These are phyloP conservation scores for Drosophila demipolita DNA, from an alignment of 2,888 invertebrate genomes.

Conservation along the genomic window DNA sequence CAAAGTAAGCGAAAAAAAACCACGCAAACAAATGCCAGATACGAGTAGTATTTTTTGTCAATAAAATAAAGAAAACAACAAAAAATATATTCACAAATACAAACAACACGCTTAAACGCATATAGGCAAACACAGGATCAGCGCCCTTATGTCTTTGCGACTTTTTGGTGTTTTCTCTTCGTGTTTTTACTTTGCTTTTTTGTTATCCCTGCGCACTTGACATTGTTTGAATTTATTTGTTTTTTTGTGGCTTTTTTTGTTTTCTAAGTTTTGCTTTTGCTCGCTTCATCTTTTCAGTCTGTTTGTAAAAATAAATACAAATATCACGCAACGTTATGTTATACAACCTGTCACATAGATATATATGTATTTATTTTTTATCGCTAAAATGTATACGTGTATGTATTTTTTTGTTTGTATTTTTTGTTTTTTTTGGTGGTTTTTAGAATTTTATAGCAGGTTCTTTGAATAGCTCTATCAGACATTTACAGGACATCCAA, in stretches of 20 bases:
- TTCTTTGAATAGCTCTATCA: constrained; percentile 56
- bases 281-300: constrained; percentile 1
- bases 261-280: constrained; percentile 50
- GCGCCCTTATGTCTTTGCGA: constrained; percentile 58
- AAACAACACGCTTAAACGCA: constrained; percentile 18
- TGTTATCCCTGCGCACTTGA: constrained; percentile 42
- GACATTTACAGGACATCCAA: constrained; percentile 66
- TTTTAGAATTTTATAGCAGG: constrained; percentile 67
- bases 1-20: constrained; percentile 10
- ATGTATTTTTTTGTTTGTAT: constrained; percentile 13
- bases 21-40: constrained; percentile 40
- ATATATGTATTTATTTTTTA: constrained; percentile 50
- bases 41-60: constrained; percentile 51
- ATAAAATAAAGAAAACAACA: constrained; percentile 66
- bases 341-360: constrained; percentile 60
- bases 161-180: constrained; percentile 47
- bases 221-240: constrained; percentile 60
- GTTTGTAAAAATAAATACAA: constrained; percentile 62
- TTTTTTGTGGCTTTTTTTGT: constrained; percentile 9
- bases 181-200: constrained; percentile 26
- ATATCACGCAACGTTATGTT: constrained; percentile 67
- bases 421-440: constrained; percentile 21
- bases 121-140: constrained; percentile 61
- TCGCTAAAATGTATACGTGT: constrained; percentile 25
- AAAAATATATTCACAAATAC: constrained; percentile 36